Evolutionary conservation across 2,113 vertebrate genomes (phyloP), one percentile per base, ranked within the genome.

Genomic region (Salvelinus fontinalis): DNA sequence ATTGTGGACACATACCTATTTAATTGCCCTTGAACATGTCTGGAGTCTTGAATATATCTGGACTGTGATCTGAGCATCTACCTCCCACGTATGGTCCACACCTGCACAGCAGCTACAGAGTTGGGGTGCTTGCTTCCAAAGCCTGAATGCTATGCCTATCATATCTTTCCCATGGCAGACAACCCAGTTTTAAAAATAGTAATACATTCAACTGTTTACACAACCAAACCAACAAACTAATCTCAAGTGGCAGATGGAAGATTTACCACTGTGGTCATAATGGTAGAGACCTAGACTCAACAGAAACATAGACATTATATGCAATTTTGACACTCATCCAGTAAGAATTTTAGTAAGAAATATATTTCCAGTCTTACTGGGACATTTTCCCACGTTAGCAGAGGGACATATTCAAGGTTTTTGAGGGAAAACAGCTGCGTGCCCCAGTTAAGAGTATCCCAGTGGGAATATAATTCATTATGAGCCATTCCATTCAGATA

Each of bases 21-120:
- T 78, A 84, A 86, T 77, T 77, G 57, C 49, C 67, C 64, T 31
- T 80, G 75, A 75, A 74, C 74, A 67, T 22, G 77, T 66, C 70
- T 74, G 66, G 48, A 71, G 51, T 22, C 73, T 20, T 48, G 1
- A 78, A 22, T 49, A 8, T 57, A 20, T 57, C 13, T 44, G 39
- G 39, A 44, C 39, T 62, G 26, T 79, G 51, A 77, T 57, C 29
- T 71, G n/a, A 68, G 70, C 69, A n/a, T 39, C 49, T 22, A 48
- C 20, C 44, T 70, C 29, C 64, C 64, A 22, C 48, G 65, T 59
- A 51, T 29, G 60, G 34, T 51, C 27, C 34, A 76, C 59, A 54
- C 34, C 77, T 74, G 67, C 11, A 12, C 70, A 12, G 72, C 12
- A 67, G 39, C 9, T 44, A 44, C 39, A 3, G 39, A 44, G 39